Conservation (phyloP, 2,888 invertebrate species). For the Mylabris sibirica region DNA sequence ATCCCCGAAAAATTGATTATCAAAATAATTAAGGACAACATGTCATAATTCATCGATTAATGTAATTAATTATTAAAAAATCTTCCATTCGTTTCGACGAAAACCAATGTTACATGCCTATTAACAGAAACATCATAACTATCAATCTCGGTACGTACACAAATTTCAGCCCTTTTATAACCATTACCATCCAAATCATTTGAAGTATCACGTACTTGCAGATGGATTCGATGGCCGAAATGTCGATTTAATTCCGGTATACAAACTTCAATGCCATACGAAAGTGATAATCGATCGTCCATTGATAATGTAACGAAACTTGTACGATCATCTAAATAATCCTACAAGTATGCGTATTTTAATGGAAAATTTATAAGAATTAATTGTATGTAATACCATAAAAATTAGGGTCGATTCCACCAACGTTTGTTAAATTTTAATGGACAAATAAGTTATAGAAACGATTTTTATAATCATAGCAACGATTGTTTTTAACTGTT, state of each 20-base stretch:
- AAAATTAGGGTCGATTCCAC: no score
- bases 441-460: no score
- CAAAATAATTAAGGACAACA: background rate
- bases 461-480: conserved; percentile 12
- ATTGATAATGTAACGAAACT: conserved; percentile 63
- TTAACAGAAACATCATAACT: conserved; percentile 65
- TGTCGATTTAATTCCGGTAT: conserved; percentile 64
- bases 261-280: conserved; percentile 62
- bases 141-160: conserved; percentile 64
- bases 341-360: no score
- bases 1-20: background rate
- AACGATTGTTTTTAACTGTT: no score
- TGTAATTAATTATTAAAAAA: background rate
- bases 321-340: conserved; percentile 62
- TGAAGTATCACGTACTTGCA: conserved; percentile 62
- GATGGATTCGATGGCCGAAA: conserved; percentile 60
- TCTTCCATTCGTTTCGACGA: conserved; percentile 37
- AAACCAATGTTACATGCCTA: conserved; percentile 59
- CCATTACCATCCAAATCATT: conserved; percentile 56
- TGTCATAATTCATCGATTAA: background rate
- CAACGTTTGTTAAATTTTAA: no score
- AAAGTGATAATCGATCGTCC: conserved; percentile 59
- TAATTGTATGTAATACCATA: no score
- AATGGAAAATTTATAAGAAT: no score
- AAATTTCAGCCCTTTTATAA: conserved; percentile 62